Evolutionary conservation across 2,797 vertebrate species (phyloP), one percentile per base, ranked within the genome.

Genomic region (Cirrhinus molitorella): DNA sequence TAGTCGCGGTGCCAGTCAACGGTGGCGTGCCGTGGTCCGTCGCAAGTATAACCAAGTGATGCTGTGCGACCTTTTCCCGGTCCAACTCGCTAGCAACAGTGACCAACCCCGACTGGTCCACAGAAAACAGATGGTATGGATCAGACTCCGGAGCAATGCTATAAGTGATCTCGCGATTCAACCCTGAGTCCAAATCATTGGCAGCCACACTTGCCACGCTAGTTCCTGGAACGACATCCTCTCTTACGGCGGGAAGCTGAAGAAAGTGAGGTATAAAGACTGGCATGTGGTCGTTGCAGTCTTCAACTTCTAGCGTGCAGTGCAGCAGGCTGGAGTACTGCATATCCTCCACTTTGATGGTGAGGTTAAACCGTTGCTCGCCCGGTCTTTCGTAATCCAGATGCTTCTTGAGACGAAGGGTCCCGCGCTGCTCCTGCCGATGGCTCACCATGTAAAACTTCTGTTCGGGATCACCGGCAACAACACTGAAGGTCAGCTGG

Each of bases 321-420:
- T 94, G 92, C 11, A 96, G 91, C 37, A 94, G 85, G 81, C 94
- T 97, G 79, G 95, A 97, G 90, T 96, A 97, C 89, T 96, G 95
- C 85, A 93, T 83, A 86, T 98, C 97, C 86, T 97, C 95, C 80
- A 97, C 97, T 90, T 95, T 95, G 43, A 97, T 72, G 0, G 96
- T 97, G 25, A 98, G 94, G 86, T 98, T 98, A 90, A 97, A 98
- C 75, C 90, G 92, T 75, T 96, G 96, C 86, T 98, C 97, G 14
- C 79, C 93, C 57, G 94, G 92, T 17, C 96, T 92, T 88, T 98
- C 97, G 23, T 96, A 98, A 94, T 98, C 97, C 88, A 98, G 71
- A 0, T 87, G 89, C 73, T 96, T 97, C 90, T 96, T 96, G n/a
- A 98, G 93, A 72, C 94, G 91, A 84, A 98, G 90, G 9, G 93